Evolutionary conservation across 2,797 vertebrate species (phyloP).

Genomic region (Craterocephalus amniculus): DNA sequence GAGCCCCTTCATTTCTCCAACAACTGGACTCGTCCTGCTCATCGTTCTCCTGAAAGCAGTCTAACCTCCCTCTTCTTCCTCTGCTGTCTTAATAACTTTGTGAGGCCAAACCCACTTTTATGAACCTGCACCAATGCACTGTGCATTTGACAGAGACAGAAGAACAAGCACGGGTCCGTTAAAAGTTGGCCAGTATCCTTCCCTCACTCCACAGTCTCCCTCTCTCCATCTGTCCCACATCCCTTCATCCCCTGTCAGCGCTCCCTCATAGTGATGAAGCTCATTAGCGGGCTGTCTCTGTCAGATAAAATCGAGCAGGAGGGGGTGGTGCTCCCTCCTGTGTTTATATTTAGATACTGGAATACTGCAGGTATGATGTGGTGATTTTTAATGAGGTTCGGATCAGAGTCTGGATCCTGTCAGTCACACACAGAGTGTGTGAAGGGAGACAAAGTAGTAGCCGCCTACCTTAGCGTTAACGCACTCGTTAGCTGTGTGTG

Average conservation of each 20-base stretch:
- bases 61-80: not conserved
- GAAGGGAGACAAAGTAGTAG: conserved; percentile 19
- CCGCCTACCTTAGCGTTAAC: conserved; percentile 19
- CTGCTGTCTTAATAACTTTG: not conserved
- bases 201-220: conserved; percentile 14
- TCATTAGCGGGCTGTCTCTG: conserved; percentile 64
- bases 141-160: conserved; percentile 22
- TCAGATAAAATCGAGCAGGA: conserved; percentile 31
- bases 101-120: conserved; percentile 14
- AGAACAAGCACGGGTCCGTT: conserved; percentile 24
- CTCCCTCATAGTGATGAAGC: conserved; percentile 65
- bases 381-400: conserved; percentile 67
- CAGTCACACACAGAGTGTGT: conserved; percentile 50
- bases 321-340: conserved; percentile 3
- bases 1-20: conserved; percentile 30
- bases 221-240: conserved; percentile 63
- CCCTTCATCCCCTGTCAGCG: conserved; percentile 54
- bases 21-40: conserved; percentile 8
- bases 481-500: conserved; percentile 18
- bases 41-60: conserved; percentile 35
- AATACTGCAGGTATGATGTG: conserved; percentile 60
- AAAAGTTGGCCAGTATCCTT: conserved; percentile 35
- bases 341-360: conserved; percentile 76
- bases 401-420: conserved; percentile 53
- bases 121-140: conserved; percentile 1